Percentiles rank a stretch among this genome's conserved stretches.
These are phyloP conservation scores for Episyrphus balteatus DNA, from an alignment of 1,140 invertebrate genomes.

Conservation along the genomic window DNA sequence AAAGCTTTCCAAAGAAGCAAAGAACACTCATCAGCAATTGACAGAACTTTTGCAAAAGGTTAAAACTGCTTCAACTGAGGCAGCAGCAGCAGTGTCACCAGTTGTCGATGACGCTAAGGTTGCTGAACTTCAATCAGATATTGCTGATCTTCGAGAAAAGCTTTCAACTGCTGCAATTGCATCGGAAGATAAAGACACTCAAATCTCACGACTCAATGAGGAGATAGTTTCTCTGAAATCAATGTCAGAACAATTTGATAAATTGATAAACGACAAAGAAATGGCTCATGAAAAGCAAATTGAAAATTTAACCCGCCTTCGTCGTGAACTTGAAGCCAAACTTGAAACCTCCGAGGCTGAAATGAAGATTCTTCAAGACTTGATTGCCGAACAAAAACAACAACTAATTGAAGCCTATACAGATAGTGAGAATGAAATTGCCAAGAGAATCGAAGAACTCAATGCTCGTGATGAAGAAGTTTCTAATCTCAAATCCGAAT, in stretches of 20 bases:
- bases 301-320: constrained; percentile 22
- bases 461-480: constrained; percentile 34
- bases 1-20: constrained; percentile 33
- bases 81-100: constrained; percentile 2
- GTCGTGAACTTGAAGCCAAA: constrained; percentile 16
- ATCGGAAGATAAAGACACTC: not conserved
- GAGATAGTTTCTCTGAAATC: constrained; percentile 15
- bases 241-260: constrained; percentile 23
- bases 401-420: constrained; percentile 29
- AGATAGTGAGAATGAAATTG: constrained; percentile 27
- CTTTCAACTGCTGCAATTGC: constrained; percentile 7
- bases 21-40: constrained; percentile 24
- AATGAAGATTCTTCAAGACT: constrained; percentile 22
- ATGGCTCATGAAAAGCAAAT: constrained; percentile 26
- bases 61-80: constrained; percentile 15
- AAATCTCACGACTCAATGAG: constrained; percentile 6
- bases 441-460: constrained; percentile 43
- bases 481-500: constrained; percentile 36
- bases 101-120: not conserved
- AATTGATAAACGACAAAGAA: constrained; percentile 19
- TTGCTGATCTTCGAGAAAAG: constrained; percentile 8
- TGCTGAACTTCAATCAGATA: constrained; percentile 4
- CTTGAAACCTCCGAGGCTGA: constrained; percentile 23
- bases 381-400: constrained; percentile 31
- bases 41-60: constrained; percentile 34